Percentiles rank a stretch among this genome's conserved stretches.
Conservation (phyloP, 2,113 vertebrate species). For the Chloroceryle aenea region DNA sequence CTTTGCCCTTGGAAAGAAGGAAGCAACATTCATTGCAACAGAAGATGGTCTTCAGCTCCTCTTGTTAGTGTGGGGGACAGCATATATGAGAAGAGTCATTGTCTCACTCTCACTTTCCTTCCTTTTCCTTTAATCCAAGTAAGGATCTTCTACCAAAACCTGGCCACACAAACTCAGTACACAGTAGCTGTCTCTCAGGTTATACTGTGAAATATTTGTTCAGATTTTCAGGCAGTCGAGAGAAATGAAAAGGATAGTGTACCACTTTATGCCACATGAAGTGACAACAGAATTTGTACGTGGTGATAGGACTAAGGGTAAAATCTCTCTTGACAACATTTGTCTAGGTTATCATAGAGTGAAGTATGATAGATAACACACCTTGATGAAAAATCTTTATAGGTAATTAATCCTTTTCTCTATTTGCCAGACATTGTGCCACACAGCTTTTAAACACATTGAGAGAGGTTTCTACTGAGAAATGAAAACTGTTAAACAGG, state of each 20-base stretch:
- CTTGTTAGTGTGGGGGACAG: too few relatives aligned
- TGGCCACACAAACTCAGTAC: background rate
- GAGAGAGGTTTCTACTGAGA: background rate
- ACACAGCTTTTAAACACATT: background rate
- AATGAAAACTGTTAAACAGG: background rate
- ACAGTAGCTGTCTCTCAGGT: background rate
- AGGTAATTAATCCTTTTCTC: background rate
- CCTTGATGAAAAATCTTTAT: background rate
- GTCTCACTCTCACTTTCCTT: background rate
- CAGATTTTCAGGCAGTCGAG: background rate
- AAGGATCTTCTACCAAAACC: background rate
- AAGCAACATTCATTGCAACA: too few relatives aligned
- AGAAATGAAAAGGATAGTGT: background rate
- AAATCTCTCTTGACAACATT: background rate
- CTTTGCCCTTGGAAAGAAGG: too few relatives aligned
- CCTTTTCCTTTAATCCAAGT: background rate
- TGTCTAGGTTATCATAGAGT: background rate
- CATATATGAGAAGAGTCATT: background rate
- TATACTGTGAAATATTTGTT: background rate
- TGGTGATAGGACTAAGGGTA: background rate
- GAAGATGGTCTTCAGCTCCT: too few relatives aligned
- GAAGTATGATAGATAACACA: background rate
- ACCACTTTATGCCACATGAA: background rate
- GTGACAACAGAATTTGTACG: background rate
- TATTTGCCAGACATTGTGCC: background rate